Evolutionary conservation across 2,113 vertebrate genomes (phyloP).

Genomic region (Calidris pygmaea): DNA sequence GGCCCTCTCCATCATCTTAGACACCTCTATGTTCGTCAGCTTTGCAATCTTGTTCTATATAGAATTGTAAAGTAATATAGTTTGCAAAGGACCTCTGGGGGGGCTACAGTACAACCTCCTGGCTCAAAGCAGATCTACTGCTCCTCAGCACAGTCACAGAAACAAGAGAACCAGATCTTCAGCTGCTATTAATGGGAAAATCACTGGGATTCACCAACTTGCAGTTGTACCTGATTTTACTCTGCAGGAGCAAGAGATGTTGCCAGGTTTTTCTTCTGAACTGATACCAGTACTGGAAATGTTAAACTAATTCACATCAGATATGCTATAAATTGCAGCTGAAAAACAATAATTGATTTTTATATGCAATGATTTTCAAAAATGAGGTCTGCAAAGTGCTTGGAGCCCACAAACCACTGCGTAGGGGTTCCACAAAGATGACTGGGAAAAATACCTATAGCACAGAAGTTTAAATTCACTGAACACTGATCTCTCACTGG

Average conservation of each 20-base stretch:
- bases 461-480: neutral
- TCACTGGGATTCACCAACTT: neutral
- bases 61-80: neutral
- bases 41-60: neutral
- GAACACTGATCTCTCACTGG: neutral
- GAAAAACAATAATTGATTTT: neutral
- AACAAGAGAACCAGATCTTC: neutral
- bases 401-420: neutral
- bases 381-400: neutral
- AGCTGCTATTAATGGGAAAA: neutral
- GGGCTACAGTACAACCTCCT: neutral
- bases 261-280: neutral
- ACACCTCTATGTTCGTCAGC: neutral
- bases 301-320: neutral
- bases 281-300: neutral
- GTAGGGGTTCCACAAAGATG: neutral
- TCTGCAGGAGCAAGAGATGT: neutral
- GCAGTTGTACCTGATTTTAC: too few relatives aligned
- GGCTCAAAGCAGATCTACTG: neutral
- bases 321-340: neutral
- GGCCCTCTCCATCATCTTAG: neutral
- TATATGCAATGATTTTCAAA: neutral
- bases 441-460: too few relatives aligned
- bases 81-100: neutral
- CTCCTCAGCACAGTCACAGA: neutral